Evolutionary conservation across 1,140 invertebrate genomes (phyloP).

Genomic region (Drosophila sp.): DNA sequence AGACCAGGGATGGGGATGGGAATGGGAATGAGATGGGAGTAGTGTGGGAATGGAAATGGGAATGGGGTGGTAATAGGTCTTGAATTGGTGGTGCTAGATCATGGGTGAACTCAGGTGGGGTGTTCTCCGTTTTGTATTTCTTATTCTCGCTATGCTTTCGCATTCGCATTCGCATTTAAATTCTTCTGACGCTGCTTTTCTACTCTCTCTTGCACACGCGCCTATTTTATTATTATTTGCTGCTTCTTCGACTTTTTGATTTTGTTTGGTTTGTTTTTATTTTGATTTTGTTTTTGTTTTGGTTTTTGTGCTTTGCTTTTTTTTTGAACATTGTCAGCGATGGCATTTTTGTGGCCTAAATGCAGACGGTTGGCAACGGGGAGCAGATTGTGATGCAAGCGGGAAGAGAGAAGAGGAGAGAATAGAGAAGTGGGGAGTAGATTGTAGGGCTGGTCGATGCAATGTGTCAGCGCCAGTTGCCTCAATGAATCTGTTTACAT

Average conservation of each 20-base stretch:
- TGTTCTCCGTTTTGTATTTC: slow-evolving; percentile 23
- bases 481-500: slow-evolving; percentile 80
- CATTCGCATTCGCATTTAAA: slow-evolving; percentile 55
- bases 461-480: slow-evolving; percentile 76
- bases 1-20: neutral
- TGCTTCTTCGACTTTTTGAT: slow-evolving; percentile 1
- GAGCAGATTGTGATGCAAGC: too few species aligned
- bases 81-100: neutral
- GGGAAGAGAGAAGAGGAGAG: neutral
- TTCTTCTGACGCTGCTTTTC: slow-evolving; percentile 52
- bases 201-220: slow-evolving; percentile 18
- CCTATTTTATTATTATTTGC: slow-evolving; percentile 19
- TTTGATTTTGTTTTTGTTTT: slow-evolving; percentile 30
- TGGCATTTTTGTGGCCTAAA: slow-evolving; percentile 81
- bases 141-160: slow-evolving; percentile 64
- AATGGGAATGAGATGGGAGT: neutral
- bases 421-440: neutral
- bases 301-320: slow-evolving; percentile 59
- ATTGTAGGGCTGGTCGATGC: slow-evolving; percentile 28
- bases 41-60: neutral
- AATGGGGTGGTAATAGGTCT: neutral
- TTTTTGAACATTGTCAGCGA: slow-evolving; percentile 75
- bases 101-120: neutral
- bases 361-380: slow-evolving; percentile 46
- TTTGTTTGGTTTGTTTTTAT: slow-evolving; percentile 17